phyloP scores from a whole-genome alignment of 2,888 invertebrate species.

The Polietes domitor region DNA sequence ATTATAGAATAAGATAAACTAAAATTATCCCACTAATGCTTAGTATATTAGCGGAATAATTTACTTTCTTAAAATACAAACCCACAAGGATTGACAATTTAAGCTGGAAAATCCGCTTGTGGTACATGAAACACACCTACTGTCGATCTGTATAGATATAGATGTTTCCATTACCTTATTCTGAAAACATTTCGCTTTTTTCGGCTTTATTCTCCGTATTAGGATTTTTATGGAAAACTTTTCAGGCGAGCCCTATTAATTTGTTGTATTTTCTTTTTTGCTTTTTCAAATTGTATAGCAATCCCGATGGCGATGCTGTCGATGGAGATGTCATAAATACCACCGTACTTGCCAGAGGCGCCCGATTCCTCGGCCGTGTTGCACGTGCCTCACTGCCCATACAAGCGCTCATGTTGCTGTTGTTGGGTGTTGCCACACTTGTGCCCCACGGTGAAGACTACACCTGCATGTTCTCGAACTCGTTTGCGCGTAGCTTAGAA shows the following conservation, averaged over 20 bases:
- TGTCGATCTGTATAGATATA: too few relatives aligned
- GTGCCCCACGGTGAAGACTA: slow-evolving; percentile 93
- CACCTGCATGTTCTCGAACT: slow-evolving; percentile 92
- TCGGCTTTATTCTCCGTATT: slow-evolving; percentile 6
- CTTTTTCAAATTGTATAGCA: slow-evolving; percentile 40
- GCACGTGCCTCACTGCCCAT: slow-evolving; percentile 95
- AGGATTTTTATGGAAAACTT: background rate
- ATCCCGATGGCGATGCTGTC: slow-evolving; percentile 75
- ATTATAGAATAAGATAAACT: too few relatives aligned
- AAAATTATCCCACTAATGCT: too few relatives aligned
- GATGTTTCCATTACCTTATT: background rate
- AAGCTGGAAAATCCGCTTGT: too few relatives aligned
- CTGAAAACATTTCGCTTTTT: slow-evolving; percentile 25
- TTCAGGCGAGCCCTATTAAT: background rate
- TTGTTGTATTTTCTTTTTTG: background rate
- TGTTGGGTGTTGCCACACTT: slow-evolving; percentile 95
- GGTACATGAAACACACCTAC: too few relatives aligned
- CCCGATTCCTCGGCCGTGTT: slow-evolving; percentile 93
- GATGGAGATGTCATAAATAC: slow-evolving; percentile 83
- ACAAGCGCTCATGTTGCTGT: slow-evolving; percentile 94
- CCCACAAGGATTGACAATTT: too few relatives aligned
- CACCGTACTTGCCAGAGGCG: slow-evolving; percentile 87
- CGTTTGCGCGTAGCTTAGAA: slow-evolving; percentile 90
- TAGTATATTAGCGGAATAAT: too few relatives aligned
- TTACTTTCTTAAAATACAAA: too few relatives aligned